Evolutionary conservation across 2,113 vertebrate genomes (phyloP), one percentile per base, ranked within the genome.

Genomic region (Ibidorhyncha struthersii): DNA sequence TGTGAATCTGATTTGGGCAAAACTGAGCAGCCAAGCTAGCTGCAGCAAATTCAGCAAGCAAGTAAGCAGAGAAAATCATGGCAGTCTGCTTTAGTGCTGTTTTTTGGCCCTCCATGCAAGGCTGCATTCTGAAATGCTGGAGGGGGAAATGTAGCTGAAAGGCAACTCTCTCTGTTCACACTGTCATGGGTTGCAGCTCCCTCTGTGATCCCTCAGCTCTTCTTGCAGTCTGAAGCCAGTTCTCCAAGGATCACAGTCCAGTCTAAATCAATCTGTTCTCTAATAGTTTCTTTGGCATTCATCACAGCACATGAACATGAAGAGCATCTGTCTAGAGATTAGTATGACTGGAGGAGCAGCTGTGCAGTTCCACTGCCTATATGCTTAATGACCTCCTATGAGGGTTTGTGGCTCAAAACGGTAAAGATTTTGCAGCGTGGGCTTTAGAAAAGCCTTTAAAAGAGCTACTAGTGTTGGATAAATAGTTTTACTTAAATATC

Each of bases 261-360:
- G 81, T 85, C 89, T 89, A 91, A 96, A 59, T 91, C 87, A 97
- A 96, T 97, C 87, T 94, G 81, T 90, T 96, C 45, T 72, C 91
- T 96, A 94, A 94, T 89, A 97, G 94, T 58, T 96, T 82, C 69
- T 95, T 79, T 96, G 93, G 89, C 97, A 89, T 72, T 95, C 78
- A 87, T 93, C 73, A 89, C 49, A 74, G 70, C 32, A 86, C 41
- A 73, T 20, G 74, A 96, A 94, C 93, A 93, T 86, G 91, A 96
- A 82, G 77, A 77, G 89, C 94, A 93, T 94, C 94, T 96, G 86
- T 79, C 94, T 90, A 80, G 93, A 94, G 94, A 90, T 76, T 76
- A 65, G 45, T 58, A 87, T 77, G 86, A 86, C 84, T 90, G 78
- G 74, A 95, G 74, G 49, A 96, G 71, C 93, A 94, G 89, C 95